phyloP scores from a whole-genome alignment of 1,140 invertebrate genomes.

The Neodiprion virginianus region DNA sequence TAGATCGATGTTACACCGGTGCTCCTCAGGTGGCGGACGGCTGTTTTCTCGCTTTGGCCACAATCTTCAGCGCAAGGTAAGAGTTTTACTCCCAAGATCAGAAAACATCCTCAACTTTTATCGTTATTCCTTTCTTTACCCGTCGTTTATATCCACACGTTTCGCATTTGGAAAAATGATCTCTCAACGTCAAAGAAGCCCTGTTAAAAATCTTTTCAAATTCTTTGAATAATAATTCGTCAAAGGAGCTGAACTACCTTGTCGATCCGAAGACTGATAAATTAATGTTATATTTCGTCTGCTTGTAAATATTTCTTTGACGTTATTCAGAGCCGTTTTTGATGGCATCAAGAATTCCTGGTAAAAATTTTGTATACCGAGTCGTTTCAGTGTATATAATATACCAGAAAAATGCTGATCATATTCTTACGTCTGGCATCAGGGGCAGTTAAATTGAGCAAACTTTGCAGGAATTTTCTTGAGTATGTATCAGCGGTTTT shows the following conservation, averaged over 20 bases:
- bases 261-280: no score
- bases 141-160: constrained; percentile 6
- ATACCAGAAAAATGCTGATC: no score
- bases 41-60: constrained; percentile 93
- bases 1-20: constrained; percentile 96
- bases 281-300: no score
- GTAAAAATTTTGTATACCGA: no score
- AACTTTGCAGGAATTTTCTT: no score
- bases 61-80: constrained; percentile 94
- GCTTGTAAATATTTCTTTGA: no score
- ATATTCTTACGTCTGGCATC: no score
- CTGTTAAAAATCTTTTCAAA: neutral
- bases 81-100: constrained; percentile 24
- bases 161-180: constrained; percentile 2
- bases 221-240: constrained; percentile 1
- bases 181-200: neutral
- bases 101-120: neutral
- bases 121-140: neutral
- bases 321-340: no score
- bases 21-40: constrained; percentile 88
- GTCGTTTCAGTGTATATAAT: no score
- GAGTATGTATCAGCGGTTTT: no score
- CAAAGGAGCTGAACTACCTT: neutral
- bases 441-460: no score
- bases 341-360: no score